Base-by-base conservation (phyloP, 1,140 invertebrate genomes). In the Caerostris extrusa region DNA sequence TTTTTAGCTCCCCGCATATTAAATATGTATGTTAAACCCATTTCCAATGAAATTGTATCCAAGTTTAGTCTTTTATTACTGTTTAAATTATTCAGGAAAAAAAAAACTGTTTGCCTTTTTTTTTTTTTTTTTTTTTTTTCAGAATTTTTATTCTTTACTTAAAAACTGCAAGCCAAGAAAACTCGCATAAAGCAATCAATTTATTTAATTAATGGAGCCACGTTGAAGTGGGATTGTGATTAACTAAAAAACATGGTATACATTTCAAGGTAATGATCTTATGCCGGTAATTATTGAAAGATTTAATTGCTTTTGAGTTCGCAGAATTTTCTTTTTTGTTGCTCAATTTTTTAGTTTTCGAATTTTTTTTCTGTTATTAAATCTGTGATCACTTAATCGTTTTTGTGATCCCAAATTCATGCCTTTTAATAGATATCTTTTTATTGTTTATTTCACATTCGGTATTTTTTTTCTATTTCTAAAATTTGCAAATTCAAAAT, bases 181-280 rank as follows among this genome's bases (percentile, higher is more conserved):
- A 50, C 85, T 53, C n/a, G 17, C 17, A 56, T 64, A 87, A 87
- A 87, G 85, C 85, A 87, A 87, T 87, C 85, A 87, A 87, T 87
- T 87, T 61, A 87, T 87, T 87, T 87, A 87, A 87, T 87, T 87
- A 87, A 87, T 87, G 85, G 19, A 57, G 7, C 8, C 19, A 64
- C 56, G 85, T 19, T 87, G 85, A 55, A 7, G 3, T 50, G 34
- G 5, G 58, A 3, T 64, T 19, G 85, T 19, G 85, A 87, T 87
- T 64, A 87, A 64, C n/a, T 7, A 87, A 64, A 87, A 87, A 87
- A 87, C 85, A 87, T 61, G 58, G 64, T 87, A 87, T 87, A 87
- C 85, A 87, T 87, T 87, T 60, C 85, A 87, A 50, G 71, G 12
- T 77, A 50, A 77, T 53, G 71, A n/a, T 7, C 50, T 17, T 19